These are phyloP conservation scores for Danaus chrysippus DNA, from an alignment of 2,888 invertebrate species.

Conservation along the genomic window DNA sequence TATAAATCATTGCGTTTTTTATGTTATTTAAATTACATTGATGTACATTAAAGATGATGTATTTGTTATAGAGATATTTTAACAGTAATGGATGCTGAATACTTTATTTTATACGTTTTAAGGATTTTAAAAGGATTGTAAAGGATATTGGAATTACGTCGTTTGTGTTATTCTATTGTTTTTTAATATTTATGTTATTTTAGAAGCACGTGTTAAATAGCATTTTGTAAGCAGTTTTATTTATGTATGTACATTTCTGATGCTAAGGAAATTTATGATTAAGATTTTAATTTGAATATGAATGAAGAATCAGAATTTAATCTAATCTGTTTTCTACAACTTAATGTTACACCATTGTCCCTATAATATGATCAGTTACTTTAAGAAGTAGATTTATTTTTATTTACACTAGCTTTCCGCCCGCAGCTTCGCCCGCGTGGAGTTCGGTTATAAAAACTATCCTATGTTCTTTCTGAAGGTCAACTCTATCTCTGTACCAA, in stretches of 20 bases:
- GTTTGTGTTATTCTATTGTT: slow-evolving; percentile 1
- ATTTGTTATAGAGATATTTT: not conserved
- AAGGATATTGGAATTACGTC: slow-evolving; percentile 1
- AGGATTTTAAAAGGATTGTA: not conserved
- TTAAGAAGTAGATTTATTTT: too few species aligned
- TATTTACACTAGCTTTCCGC: too few species aligned
- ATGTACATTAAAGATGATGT: not conserved
- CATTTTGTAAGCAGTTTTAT: not conserved
- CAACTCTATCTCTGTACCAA: too few species aligned
- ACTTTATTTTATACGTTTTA: not conserved
- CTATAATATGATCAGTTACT: too few species aligned
- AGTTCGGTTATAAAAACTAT: too few species aligned
- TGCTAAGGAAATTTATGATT: too few species aligned
- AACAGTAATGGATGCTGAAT: not conserved
- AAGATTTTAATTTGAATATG: too few species aligned
- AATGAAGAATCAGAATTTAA: too few species aligned
- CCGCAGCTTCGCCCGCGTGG: too few species aligned
- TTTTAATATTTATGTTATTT: not conserved
- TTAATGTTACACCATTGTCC: too few species aligned
- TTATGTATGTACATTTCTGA: not conserved
- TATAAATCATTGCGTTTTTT: not conserved
- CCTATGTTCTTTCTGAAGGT: too few species aligned
- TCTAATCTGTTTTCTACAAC: too few species aligned
- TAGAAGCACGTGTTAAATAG: not conserved
- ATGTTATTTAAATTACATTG: not conserved